phyloP scores from a whole-genome alignment of 2,888 invertebrate species.

The Polydrusus tereticollis region DNA sequence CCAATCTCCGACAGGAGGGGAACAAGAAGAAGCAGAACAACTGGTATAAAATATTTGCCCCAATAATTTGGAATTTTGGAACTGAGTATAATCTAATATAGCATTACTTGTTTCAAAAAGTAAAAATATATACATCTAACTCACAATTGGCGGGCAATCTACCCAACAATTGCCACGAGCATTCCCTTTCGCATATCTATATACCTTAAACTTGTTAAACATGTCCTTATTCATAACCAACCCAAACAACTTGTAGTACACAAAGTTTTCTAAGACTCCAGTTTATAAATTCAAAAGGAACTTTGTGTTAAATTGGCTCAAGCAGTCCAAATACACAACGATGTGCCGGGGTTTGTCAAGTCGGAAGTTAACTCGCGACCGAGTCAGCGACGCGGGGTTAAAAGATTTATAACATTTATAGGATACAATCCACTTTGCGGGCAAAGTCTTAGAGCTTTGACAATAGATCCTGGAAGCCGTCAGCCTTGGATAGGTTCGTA shows the following conservation, averaged over 20 bases:
- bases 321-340: slow-evolving; percentile 61
- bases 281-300: slow-evolving; percentile 51
- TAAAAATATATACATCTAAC: too few relatives aligned
- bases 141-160: too few relatives aligned
- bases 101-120: too few relatives aligned
- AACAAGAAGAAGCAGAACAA: too few relatives aligned
- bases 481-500: slow-evolving; percentile 62
- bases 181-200: too few relatives aligned
- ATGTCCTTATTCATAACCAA: slow-evolving; percentile 28
- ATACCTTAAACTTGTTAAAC: slow-evolving; percentile 13
- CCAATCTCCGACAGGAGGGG: too few relatives aligned
- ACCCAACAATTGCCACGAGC: too few relatives aligned
- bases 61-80: too few relatives aligned
- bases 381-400: slow-evolving; percentile 55
- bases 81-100: too few relatives aligned
- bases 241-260: slow-evolving; percentile 49
- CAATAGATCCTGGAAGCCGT: slow-evolving; percentile 63
- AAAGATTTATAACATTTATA: slow-evolving; percentile 66
- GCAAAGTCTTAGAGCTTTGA: slow-evolving; percentile 58
- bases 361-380: slow-evolving; percentile 62
- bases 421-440: slow-evolving; percentile 65
- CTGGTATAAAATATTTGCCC: too few relatives aligned
- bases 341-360: slow-evolving; percentile 65
- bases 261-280: slow-evolving; percentile 39
- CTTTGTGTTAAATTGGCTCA: slow-evolving; percentile 62